Evolutionary conservation across 64 coral and sea anemone species (phyloP).

Genomic region (Stichodactyla mertensii): DNA sequence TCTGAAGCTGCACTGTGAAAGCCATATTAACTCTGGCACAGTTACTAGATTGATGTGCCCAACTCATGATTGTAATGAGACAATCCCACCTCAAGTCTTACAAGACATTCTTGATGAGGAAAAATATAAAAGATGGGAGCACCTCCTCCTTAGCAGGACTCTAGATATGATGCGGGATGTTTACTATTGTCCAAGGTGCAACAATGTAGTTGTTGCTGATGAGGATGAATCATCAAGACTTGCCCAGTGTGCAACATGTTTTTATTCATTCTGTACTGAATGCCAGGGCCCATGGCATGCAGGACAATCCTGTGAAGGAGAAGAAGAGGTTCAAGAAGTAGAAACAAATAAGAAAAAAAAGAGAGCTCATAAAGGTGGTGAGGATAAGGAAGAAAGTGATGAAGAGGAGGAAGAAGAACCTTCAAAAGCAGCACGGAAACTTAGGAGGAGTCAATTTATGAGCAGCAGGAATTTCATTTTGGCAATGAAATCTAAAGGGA

Average conservation of each 20-base stretch:
- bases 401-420: not conserved
- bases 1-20: slow-evolving; percentile 67
- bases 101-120: slow-evolving; percentile 61
- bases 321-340: slow-evolving; percentile 15
- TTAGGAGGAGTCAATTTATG: slow-evolving; percentile 10
- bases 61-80: slow-evolving; percentile 46
- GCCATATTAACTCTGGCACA: slow-evolving; percentile 66
- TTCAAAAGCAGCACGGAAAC: slow-evolving; percentile 17
- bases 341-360: slow-evolving; percentile 27
- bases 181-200: slow-evolving; percentile 87
- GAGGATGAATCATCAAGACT: slow-evolving; percentile 73
- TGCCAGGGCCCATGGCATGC: slow-evolving; percentile 77
- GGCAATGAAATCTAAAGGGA: slow-evolving; percentile 55
- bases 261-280: slow-evolving; percentile 84
- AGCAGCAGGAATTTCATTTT: slow-evolving; percentile 59
- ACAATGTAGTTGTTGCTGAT: slow-evolving; percentile 68
- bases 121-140: slow-evolving; percentile 71
- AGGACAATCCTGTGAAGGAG: slow-evolving; percentile 43
- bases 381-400: not conserved
- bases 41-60: slow-evolving; percentile 74
- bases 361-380: not conserved
- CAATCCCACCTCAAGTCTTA: slow-evolving; percentile 57
- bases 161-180: slow-evolving; percentile 90
- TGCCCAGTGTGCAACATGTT: slow-evolving; percentile 80
- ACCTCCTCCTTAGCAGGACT: slow-evolving; percentile 54